phyloP scores from a whole-genome alignment of 2,888 invertebrate species.

The Congeria kusceri region DNA sequence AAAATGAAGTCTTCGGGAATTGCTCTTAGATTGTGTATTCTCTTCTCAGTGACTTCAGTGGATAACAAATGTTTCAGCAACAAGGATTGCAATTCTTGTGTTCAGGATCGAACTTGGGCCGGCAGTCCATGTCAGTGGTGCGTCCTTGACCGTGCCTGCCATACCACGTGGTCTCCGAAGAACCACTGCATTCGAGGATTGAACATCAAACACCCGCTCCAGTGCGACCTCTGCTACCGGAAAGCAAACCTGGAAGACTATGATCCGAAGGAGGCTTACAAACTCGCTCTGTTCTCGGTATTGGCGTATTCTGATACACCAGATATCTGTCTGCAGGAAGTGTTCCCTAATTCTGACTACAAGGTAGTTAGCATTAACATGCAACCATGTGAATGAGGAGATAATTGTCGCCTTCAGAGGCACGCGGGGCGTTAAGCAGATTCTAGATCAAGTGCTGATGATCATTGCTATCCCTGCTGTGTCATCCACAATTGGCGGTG shows the following conservation, averaged over 20 bases:
- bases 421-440: slow-evolving; percentile 40
- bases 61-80: slow-evolving; percentile 21
- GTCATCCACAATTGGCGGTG: slow-evolving; percentile 38
- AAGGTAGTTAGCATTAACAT: slow-evolving; percentile 3
- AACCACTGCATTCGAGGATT: slow-evolving; percentile 35
- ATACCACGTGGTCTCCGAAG: slow-evolving; percentile 26
- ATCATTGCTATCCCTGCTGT: slow-evolving; percentile 21
- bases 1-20: background rate
- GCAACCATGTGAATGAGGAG: slow-evolving; percentile 46
- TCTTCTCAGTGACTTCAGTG: background rate
- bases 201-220: background rate
- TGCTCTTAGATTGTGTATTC: background rate
- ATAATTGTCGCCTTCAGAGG: slow-evolving; percentile 56
- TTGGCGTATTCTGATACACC: slow-evolving; percentile 51
- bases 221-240: slow-evolving; percentile 15
- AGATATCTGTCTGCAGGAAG: slow-evolving; percentile 20
- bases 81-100: slow-evolving; percentile 36
- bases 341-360: slow-evolving; percentile 47
- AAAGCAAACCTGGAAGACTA: slow-evolving; percentile 21
- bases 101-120: slow-evolving; percentile 35
- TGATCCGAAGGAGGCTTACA: slow-evolving; percentile 41
- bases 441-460: slow-evolving; percentile 44
- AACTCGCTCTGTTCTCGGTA: slow-evolving; percentile 44
- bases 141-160: slow-evolving; percentile 40
- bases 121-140: slow-evolving; percentile 45